phyloP scores from a whole-genome alignment of 2,113 vertebrate genomes.

The Corvus moneduloides region DNA sequence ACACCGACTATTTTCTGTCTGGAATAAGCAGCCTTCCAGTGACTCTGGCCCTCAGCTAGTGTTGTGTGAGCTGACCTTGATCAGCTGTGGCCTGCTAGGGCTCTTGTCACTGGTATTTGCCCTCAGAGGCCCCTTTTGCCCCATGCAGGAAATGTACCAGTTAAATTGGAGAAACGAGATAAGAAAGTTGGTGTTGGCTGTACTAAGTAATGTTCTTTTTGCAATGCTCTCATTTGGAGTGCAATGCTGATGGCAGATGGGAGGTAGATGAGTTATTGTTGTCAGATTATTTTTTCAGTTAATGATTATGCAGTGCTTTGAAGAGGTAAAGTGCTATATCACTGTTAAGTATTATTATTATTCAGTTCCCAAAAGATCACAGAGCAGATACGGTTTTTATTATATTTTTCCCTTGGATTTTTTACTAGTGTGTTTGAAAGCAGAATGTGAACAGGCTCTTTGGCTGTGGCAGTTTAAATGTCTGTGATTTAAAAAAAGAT shows the following conservation, averaged over 20 bases:
- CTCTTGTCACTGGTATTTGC: neutral
- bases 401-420: neutral
- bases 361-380: neutral
- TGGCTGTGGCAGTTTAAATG: neutral
- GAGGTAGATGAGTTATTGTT: neutral
- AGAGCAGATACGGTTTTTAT: neutral
- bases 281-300: conserved; percentile 2
- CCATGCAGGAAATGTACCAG: neutral
- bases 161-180: neutral
- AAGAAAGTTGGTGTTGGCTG: neutral
- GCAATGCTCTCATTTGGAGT: neutral
- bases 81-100: neutral
- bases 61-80: neutral
- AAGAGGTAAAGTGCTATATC: neutral
- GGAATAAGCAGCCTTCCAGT: neutral
- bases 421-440: neutral
- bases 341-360: neutral
- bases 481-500: conserved; percentile 12
- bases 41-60: neutral
- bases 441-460: neutral
- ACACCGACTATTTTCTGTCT: neutral
- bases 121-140: neutral
- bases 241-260: neutral
- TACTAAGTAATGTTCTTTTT: neutral
- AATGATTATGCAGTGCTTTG: neutral